Evolutionary conservation across 2,888 invertebrate genomes (phyloP), one percentile per base, ranked within the genome.

Genomic region (Chesias legatella): DNA sequence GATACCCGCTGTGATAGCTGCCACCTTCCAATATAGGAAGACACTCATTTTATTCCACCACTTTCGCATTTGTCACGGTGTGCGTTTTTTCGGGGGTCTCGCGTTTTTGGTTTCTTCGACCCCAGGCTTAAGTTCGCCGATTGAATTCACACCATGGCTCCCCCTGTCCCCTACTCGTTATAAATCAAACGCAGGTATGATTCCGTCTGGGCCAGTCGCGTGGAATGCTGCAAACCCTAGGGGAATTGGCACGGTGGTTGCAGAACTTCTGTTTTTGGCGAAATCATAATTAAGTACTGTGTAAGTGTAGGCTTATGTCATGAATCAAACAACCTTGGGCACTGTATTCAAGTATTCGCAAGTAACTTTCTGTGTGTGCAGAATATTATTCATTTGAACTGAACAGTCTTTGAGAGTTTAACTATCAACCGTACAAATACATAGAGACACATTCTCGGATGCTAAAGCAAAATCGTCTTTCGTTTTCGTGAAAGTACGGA

Each of bases 181-280:
- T 86, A 85, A 88, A 86, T 88, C 85, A 88, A 82, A 79, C 67
- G 79, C 86, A 88, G 85, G 79, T 83, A 80, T 67, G 71, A 67
- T 69, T 73, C 72, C 69, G 82, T 81, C 82, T 73, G 67, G 65
- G 57, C 77, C 79, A 82, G 71, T 71, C 70, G 68, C 63, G 72
- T 79, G 73, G 73, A 77, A 75, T 68, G 68, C 67, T 69, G 64
- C 61, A 60, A 62, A 60, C 63, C 66, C 64, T 65, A 64, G 62
- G 68, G 65, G 67, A 56, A 62, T 67, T 65, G 68, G 63, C 67
- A 64, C 65, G 55, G 52, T 46, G 47, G 49, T 45, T 51, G 53
- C 57, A 56, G 53, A 56, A 39, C 48, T 58, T 56, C 56, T 55
- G 56, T 60, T 63, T 63, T 36, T 60, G 55, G 57, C 55, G 55